Evolutionary conservation across 2,888 invertebrate species (phyloP).

Genomic region (Lepidocyrtoides sp.): DNA sequence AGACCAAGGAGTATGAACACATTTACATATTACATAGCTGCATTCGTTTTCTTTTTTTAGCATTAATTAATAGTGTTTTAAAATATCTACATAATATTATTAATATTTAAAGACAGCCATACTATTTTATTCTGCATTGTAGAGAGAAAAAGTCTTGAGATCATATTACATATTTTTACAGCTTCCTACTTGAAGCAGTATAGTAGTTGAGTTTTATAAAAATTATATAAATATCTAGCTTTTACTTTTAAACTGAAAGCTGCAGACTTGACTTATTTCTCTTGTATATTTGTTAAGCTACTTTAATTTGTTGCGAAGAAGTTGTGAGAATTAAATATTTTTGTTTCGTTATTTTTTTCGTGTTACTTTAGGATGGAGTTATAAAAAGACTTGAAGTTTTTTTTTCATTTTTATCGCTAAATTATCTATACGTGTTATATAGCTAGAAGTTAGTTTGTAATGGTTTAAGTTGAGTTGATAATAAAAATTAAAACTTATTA

Average conservation of each 20-base stretch:
- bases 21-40: constrained; percentile 70
- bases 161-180: constrained; percentile 61
- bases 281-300: too few relatives aligned
- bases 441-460: too few relatives aligned
- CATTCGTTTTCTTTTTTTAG: constrained; percentile 63
- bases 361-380: constrained; percentile 27
- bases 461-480: too few relatives aligned
- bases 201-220: background rate
- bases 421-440: too few relatives aligned
- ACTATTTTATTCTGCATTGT: background rate
- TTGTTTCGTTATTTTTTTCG: background rate
- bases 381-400: constrained; percentile 2
- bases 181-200: constrained; percentile 17
- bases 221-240: background rate
- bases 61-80: too few relatives aligned
- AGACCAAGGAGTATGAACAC: constrained; percentile 76
- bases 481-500: too few relatives aligned
- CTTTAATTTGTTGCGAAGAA: too few relatives aligned
- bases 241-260: constrained; percentile 39
- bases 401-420: background rate
- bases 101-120: too few relatives aligned
- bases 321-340: background rate
- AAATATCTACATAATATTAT: too few relatives aligned
- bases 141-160: constrained; percentile 71
- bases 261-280: background rate